Percentiles rank a stretch among this genome's conserved stretches.
Conservation (phyloP, 2,888 invertebrate genomes). For the Napeogenes sylphis region DNA sequence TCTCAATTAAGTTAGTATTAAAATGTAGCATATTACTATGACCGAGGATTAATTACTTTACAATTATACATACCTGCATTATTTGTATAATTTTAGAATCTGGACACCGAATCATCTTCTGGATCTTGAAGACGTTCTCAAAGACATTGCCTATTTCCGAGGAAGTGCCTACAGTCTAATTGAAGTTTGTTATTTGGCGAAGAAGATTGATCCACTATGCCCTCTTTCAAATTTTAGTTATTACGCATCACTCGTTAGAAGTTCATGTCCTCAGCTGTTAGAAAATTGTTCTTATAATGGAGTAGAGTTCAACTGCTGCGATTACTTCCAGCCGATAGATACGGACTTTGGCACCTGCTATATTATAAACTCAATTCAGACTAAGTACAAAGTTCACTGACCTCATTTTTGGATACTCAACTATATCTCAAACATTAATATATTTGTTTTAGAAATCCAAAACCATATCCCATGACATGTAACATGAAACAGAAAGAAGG, state of each 20-base stretch:
- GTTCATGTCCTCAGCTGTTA: conserved; percentile 71
- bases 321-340: conserved; percentile 76
- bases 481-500: conserved; percentile 72
- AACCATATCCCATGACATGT: conserved; percentile 69
- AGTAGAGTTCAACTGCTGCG: conserved; percentile 77
- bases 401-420: background rate
- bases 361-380: conserved; percentile 79
- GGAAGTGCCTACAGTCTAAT: conserved; percentile 82
- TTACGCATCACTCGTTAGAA: conserved; percentile 76
- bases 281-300: conserved; percentile 74
- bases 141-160: conserved; percentile 82
- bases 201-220: conserved; percentile 73
- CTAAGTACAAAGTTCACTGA: conserved; percentile 49
- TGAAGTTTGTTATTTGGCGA: conserved; percentile 75
- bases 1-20: too few relatives aligned
- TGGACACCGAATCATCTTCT: conserved; percentile 82
- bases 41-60: too few relatives aligned
- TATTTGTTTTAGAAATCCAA: conserved; percentile 46
- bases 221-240: conserved; percentile 78
- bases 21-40: too few relatives aligned
- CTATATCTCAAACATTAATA: background rate
- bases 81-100: conserved; percentile 55
- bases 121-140: conserved; percentile 83
- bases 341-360: conserved; percentile 80
- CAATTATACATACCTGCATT: conserved; percentile 10